A percentile compares a stretch with the other conserved stretches of the same genome.
These are phyloP conservation scores for Troides oblongomaculatus DNA, from an alignment of 2,888 invertebrate species.

Conservation along the genomic window DNA sequence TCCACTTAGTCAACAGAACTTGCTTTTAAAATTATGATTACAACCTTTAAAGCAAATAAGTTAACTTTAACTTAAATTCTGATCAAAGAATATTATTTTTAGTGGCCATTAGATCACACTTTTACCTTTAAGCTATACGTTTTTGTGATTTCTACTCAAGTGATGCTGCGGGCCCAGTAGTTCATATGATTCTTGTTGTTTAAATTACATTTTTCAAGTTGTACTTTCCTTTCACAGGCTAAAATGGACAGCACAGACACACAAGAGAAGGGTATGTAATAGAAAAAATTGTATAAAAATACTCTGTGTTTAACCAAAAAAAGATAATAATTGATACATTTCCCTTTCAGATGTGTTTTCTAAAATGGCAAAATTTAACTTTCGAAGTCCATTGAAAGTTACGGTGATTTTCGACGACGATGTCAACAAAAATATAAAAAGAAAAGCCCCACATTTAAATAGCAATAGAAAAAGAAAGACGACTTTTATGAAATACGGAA, in stretches of 20 bases:
- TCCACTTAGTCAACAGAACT: too few species aligned
- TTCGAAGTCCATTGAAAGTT: conserved; percentile 21
- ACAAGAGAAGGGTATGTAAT: not conserved
- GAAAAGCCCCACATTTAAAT: too few species aligned
- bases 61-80: too few species aligned
- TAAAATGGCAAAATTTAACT: conserved; percentile 25
- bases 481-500: not conserved
- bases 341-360: conserved; percentile 16
- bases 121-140: too few species aligned
- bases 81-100: too few species aligned
- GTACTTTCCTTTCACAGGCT: not conserved
- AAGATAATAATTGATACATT: not conserved
- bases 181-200: not conserved
- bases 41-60: too few species aligned
- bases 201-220: not conserved
- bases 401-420: conserved; percentile 24
- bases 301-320: not conserved
- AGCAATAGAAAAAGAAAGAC: too few species aligned
- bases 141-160: too few species aligned
- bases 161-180: not conserved
- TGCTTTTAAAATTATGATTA: too few species aligned
- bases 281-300: not conserved
- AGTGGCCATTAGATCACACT: too few species aligned
- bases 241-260: not conserved
- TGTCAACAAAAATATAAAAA: not conserved